Percentiles rank a stretch among this genome's conserved stretches.
These are phyloP conservation scores for Momotus momota DNA, from an alignment of 2,797 vertebrate genomes.

Conservation along the genomic window DNA sequence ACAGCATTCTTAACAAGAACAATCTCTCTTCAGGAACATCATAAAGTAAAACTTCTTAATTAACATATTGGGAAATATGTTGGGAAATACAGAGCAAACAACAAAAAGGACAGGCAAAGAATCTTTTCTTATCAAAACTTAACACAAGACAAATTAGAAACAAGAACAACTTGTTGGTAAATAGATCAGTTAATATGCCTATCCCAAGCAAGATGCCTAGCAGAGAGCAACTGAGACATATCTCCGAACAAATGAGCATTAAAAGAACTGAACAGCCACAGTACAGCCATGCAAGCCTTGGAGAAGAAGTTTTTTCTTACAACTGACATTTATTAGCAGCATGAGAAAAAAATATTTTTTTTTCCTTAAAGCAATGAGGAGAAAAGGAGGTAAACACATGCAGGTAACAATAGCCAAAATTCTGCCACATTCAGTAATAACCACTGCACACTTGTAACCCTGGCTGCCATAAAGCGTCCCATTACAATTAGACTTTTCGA, in stretches of 20 bases:
- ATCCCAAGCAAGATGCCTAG: neutral
- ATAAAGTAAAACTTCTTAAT: neutral
- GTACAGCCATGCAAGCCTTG: neutral
- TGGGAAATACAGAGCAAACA: neutral
- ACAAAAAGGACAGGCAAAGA: neutral
- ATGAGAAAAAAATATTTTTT: neutral
- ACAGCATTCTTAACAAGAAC: neutral
- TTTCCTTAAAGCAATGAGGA: neutral
- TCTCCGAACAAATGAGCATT: neutral
- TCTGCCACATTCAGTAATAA: neutral
- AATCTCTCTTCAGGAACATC: neutral
- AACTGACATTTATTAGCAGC: neutral
- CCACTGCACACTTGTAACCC: neutral
- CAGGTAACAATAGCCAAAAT: neutral
- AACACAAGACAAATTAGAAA: neutral
- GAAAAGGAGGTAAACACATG: neutral
- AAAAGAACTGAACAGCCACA: neutral
- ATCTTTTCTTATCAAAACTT: neutral
- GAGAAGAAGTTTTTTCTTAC: neutral
- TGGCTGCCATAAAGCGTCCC: neutral
- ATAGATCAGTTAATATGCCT: neutral
- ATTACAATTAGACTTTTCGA: neutral
- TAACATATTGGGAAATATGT: neutral
- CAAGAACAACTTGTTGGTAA: neutral
- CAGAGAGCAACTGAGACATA: neutral